Base-by-base conservation (phyloP, 2,113 vertebrate species). In the Forbesichthys agassizii region DNA sequence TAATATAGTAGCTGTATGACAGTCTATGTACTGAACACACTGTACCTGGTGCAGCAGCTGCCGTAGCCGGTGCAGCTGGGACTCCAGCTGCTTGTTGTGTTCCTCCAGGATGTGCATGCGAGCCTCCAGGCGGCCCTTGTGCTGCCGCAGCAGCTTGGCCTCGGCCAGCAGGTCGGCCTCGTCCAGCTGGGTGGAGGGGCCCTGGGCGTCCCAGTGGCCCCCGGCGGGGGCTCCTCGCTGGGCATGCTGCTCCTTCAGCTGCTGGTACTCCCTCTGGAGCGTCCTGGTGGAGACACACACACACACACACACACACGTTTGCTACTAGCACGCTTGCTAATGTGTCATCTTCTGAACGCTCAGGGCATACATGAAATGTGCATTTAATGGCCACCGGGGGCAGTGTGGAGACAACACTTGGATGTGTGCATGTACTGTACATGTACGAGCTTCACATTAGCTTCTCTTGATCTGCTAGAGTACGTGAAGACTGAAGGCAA, bases 31-130 rank as follows among this genome's bases (percentile, higher is more conserved):
- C 36, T 42, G 36, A 27, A 27, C 27, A 27, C 27, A 27, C 36
- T 42, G 36, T 73, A 99, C 98, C 97, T 98, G 97, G 81, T 98
- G 96, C 54, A 99, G 93, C 0, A 99, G 94, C 88, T 97, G 95
- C 46, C 98, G 91, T 14, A 99, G 93, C 27, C 97, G 93, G 64
- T 95, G 95, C 33, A 99, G 95, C 88, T 99, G 98, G 42, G 96
- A 98, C 89, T 99, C 98, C 86, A 99, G 14, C 55, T 99, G 97
- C 61, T 96, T 98, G 83, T 99, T 99, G 87, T 99, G 98, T 80
- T 98, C 96, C 92, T 99, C 98, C 78, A 99, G 73, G 78, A 98
- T 97, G 84, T 96, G 96, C 97, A 99, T 99, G 84, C 96, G 94
- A 0, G 94, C 96, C 86, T 99, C 98, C 71, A 99, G 90, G 0